Percentiles rank a stretch among this genome's conserved stretches.
phyloP scores from a whole-genome alignment of 2,888 invertebrate species.

The Cerceris ruficornis region DNA sequence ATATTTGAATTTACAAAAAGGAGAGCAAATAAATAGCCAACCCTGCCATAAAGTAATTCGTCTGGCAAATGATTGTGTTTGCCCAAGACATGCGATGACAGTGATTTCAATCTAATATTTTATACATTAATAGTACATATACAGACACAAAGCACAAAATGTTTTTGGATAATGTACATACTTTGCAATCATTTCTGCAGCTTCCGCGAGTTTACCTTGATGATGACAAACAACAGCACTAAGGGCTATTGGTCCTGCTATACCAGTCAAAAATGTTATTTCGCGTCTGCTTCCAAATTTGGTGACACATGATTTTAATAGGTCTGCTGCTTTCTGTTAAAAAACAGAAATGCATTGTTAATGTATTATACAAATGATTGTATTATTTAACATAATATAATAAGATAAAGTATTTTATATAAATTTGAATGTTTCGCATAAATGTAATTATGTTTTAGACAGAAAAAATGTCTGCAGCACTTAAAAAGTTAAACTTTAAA shows the following conservation, averaged over 20 bases:
- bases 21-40: conserved; percentile 91
- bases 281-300: conserved; percentile 81
- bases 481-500: background rate
- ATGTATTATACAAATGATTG: conserved; percentile 4
- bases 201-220: conserved; percentile 83
- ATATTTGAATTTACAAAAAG: conserved; percentile 88
- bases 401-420: background rate
- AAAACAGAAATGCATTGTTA: background rate
- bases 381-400: background rate
- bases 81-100: conserved; percentile 84
- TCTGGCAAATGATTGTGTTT: conserved; percentile 85
- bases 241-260: conserved; percentile 86
- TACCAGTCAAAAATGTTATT: conserved; percentile 88
- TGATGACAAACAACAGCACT: conserved; percentile 85
- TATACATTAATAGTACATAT: conserved; percentile 10
- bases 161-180: conserved; percentile 65
- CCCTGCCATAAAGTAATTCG: conserved; percentile 93
- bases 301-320: conserved; percentile 80
- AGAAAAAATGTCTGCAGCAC: no score
- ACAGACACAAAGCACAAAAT: background rate
- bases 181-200: conserved; percentile 83
- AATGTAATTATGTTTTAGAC: background rate
- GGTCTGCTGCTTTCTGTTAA: conserved; percentile 81
- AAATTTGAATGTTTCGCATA: background rate
- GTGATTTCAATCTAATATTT: conserved; percentile 83